Evolutionary conservation across 2,113 vertebrate species (phyloP).

Genomic region (Neopipo cinnamomea): DNA sequence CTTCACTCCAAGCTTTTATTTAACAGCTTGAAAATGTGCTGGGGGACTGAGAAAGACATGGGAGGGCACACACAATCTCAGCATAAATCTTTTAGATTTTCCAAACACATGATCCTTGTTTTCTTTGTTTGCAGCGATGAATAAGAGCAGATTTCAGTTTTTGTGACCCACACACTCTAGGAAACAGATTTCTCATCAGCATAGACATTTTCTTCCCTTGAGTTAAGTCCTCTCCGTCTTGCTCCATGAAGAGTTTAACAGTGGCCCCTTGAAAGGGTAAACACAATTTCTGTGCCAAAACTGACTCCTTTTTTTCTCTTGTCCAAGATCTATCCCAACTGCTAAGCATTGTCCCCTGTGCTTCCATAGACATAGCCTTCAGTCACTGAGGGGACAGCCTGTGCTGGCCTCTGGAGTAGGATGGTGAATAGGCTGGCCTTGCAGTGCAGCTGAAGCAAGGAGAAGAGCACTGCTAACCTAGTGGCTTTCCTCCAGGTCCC

Average conservation of each 20-base stretch:
- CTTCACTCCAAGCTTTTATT: neutral
- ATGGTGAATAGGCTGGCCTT: neutral
- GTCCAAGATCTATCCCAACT: neutral
- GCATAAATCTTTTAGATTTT: neutral
- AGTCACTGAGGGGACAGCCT: neutral
- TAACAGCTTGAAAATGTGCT: neutral
- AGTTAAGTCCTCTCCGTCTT: neutral
- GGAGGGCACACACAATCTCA: neutral
- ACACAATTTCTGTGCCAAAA: neutral
- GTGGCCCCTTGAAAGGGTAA: neutral
- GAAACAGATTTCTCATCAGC: neutral
- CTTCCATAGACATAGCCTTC: neutral
- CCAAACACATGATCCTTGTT: neutral
- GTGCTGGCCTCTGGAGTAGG: neutral
- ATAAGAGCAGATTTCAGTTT: neutral
- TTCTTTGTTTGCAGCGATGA: neutral
- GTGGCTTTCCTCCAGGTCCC: slow-evolving; percentile 8
- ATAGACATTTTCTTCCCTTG: neutral
- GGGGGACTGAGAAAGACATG: neutral
- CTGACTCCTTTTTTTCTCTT: neutral
- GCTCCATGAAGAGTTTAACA: neutral
- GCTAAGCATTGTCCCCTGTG: fast-evolving
- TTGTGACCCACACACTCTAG: neutral
- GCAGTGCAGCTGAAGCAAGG: fast-evolving
- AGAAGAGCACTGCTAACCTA: neutral